phyloP scores from a whole-genome alignment of 2,888 invertebrate genomes.

The Andrena bicolor region DNA sequence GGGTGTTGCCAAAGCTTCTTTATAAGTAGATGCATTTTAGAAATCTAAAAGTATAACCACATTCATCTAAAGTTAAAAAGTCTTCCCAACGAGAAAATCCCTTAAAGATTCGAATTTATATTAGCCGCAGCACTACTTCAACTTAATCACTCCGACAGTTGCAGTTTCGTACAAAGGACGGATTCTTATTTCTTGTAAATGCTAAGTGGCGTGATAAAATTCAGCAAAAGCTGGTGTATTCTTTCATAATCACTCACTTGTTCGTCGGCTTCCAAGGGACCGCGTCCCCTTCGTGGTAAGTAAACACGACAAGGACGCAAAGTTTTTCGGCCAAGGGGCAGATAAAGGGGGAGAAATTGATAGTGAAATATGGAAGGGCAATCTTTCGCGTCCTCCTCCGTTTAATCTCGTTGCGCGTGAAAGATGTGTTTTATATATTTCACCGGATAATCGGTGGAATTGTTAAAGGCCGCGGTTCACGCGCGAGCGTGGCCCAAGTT shows the following conservation, averaged over 20 bases:
- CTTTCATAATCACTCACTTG: constrained; percentile 33
- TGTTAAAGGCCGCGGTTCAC: constrained; percentile 50
- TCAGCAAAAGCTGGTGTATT: constrained; percentile 24
- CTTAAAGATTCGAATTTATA: too few species aligned
- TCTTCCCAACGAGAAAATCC: too few species aligned
- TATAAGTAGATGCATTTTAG: too few species aligned
- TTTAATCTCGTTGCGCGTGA: constrained; percentile 52
- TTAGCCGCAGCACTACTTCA: too few species aligned
- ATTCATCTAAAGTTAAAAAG: too few species aligned
- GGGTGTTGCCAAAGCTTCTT: too few species aligned
- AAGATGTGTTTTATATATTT: constrained; percentile 59
- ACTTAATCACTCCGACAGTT: too few species aligned
- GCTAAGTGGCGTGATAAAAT: constrained; percentile 40
- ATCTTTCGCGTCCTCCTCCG: constrained; percentile 51
- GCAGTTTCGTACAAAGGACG: background rate
- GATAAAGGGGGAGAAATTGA: constrained; percentile 7
- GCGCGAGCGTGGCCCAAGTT: constrained; percentile 62
- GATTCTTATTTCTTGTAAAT: background rate
- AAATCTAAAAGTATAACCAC: too few species aligned
- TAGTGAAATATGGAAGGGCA: constrained; percentile 55
- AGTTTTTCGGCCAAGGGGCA: constrained; percentile 13
- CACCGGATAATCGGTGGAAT: constrained; percentile 61
- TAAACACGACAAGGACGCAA: constrained; percentile 43
- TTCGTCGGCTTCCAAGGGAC: background rate
- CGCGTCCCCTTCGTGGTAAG: constrained; percentile 24